Conservation (phyloP, 2,113 vertebrate species). For the Theristicus caerulescens region DNA sequence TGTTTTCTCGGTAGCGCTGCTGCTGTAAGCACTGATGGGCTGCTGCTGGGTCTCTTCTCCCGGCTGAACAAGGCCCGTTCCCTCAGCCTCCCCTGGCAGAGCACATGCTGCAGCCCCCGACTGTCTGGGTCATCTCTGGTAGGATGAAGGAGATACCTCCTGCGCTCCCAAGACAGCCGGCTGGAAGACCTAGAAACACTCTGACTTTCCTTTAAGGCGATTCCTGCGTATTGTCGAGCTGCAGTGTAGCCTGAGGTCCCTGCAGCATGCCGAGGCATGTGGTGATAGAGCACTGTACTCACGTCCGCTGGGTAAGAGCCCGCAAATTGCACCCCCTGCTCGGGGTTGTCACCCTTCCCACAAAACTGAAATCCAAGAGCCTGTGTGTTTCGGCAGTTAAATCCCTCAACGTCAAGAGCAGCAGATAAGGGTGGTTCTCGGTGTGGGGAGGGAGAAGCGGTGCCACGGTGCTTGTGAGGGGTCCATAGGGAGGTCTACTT, state of each 20-base stretch:
- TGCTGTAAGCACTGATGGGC: background rate
- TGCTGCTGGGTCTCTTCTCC: background rate
- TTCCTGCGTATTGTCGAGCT: background rate
- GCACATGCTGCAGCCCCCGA: background rate
- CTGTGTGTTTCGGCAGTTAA: background rate
- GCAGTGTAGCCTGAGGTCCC: background rate
- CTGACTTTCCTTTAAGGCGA: background rate
- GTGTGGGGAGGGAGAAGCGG: accelerated
- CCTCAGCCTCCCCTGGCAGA: background rate
- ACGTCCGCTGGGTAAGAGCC: background rate
- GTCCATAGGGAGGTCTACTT: background rate
- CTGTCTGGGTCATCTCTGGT: background rate
- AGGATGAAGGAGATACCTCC: background rate
- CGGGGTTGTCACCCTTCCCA: background rate
- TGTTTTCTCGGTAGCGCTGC: background rate
- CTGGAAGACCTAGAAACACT: background rate
- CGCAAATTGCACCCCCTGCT: accelerated
- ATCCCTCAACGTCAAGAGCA: background rate
- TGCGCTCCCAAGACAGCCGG: background rate
- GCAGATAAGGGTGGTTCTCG: accelerated
- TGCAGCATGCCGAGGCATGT: background rate
- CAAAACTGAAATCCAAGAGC: background rate
- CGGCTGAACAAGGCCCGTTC: background rate
- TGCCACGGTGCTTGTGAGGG: accelerated
- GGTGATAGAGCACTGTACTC: background rate